These are phyloP conservation scores for Trochalopteron elliotii DNA, from an alignment of 2,113 vertebrate genomes.

Conservation along the genomic window DNA sequence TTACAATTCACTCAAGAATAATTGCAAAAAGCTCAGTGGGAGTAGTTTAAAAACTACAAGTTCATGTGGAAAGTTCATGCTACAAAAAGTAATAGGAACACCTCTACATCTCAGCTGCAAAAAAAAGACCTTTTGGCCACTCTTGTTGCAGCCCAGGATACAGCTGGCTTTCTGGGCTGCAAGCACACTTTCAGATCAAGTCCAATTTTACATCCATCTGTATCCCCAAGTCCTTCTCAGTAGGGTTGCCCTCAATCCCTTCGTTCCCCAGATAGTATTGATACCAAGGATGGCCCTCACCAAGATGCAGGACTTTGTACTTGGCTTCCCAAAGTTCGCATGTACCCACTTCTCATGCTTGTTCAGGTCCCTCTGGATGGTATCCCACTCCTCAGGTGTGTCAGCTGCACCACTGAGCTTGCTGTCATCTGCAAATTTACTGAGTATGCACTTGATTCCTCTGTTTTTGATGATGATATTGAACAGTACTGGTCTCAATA, in stretches of 20 bases:
- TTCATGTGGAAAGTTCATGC: not conserved
- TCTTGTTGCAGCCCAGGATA: not conserved
- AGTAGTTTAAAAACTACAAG: not conserved
- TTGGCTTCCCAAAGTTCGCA: not conserved
- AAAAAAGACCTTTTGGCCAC: not conserved
- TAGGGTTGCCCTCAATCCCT: not conserved
- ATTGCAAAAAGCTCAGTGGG: not conserved
- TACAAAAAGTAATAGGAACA: not conserved
- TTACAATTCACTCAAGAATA: not conserved
- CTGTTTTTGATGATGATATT: not conserved
- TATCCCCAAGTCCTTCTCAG: not conserved
- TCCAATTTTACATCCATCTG: accelerated
- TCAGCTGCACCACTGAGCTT: not conserved
- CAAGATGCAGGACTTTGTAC: not conserved
- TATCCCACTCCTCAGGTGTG: not conserved
- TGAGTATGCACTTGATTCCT: not conserved
- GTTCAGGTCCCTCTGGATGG: not conserved
- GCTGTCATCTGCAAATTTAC: not conserved
- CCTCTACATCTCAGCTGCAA: not conserved
- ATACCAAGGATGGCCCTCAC: not conserved
- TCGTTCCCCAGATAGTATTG: not conserved
- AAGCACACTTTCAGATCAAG: not conserved
- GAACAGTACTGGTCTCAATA: not conserved
- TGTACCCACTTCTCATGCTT: too few relatives aligned
- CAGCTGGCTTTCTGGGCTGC: not conserved